phyloP scores from a whole-genome alignment of 2,113 vertebrate genomes.

The Bubo bubo region DNA sequence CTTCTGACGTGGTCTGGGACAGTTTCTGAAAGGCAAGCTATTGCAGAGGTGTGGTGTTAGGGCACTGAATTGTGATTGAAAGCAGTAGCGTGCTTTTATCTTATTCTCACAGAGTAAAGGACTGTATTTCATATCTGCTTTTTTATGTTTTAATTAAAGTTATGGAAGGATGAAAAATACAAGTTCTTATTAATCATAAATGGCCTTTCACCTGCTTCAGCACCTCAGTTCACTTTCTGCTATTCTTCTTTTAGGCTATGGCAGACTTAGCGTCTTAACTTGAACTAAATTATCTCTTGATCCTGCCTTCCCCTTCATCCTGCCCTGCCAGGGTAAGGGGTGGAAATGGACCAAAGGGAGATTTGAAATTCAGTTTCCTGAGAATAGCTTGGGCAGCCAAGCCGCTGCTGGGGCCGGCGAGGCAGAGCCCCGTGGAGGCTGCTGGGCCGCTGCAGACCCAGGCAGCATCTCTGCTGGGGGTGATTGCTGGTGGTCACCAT shows the following conservation, averaged over 20 bases:
- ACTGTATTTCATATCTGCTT: not conserved
- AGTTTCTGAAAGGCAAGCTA: not conserved
- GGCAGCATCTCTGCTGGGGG: not conserved
- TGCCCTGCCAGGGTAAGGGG: not conserved
- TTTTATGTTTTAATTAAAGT: constrained; percentile 4
- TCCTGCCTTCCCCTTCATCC: not conserved
- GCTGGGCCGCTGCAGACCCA: not conserved
- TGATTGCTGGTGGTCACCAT: fast-evolving
- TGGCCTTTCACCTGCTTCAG: not conserved
- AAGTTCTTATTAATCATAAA: not conserved
- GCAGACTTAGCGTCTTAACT: not conserved
- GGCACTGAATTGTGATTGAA: not conserved
- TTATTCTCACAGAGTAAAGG: not conserved
- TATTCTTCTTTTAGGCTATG: not conserved
- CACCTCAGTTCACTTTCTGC: not conserved
- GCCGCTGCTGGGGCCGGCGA: fast-evolving
- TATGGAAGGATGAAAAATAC: not conserved
- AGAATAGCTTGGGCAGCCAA: not conserved
- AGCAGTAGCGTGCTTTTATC: not conserved
- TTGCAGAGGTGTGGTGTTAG: not conserved
- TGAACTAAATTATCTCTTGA: not conserved
- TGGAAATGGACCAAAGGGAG: not conserved
- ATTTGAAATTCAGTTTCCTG: not conserved
- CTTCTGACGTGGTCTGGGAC: not conserved
- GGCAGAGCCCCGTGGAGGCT: not conserved